These are phyloP conservation scores for Phthorimaea operculella DNA, from an alignment of 1,140 invertebrate genomes.

Conservation along the genomic window DNA sequence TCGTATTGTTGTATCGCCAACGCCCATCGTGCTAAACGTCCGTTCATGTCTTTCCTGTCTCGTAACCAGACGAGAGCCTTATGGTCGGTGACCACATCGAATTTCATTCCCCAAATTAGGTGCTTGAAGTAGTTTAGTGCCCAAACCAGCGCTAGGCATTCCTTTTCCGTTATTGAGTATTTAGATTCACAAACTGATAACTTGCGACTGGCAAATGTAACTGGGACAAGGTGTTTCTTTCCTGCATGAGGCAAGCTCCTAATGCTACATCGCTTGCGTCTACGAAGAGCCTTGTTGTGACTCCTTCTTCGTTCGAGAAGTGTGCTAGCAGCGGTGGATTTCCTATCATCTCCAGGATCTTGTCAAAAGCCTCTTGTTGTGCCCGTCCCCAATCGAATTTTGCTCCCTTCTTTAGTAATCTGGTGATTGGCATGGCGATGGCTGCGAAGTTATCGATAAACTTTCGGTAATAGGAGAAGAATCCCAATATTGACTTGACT, in stretches of 20 bases:
- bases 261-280: not conserved
- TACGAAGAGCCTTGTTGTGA: not conserved
- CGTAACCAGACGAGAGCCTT: slow-evolving; percentile 55
- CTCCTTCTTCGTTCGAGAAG: not conserved
- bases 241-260: not conserved
- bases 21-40: slow-evolving; percentile 54
- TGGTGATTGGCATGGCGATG: no score
- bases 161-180: slow-evolving; percentile 34
- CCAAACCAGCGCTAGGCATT: slow-evolving; percentile 59
- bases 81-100: slow-evolving; percentile 66
- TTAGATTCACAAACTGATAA: not conserved
- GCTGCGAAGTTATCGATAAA: no score
- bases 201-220: not conserved
- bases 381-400: no score
- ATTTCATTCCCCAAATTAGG: slow-evolving; percentile 52
- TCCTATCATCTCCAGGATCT: no score
- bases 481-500: no score
- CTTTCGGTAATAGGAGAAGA: no score
- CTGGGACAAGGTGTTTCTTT: not conserved
- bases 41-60: slow-evolving; percentile 42
- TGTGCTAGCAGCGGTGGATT: no score
- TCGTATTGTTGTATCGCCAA: slow-evolving; percentile 49
- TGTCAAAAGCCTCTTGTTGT: no score
- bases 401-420: no score
- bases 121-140: slow-evolving; percentile 49